Percentiles rank a stretch among this genome's conserved stretches.
phyloP scores from a whole-genome alignment of 1,140 invertebrate species.

The Bacillus rossius region DNA sequence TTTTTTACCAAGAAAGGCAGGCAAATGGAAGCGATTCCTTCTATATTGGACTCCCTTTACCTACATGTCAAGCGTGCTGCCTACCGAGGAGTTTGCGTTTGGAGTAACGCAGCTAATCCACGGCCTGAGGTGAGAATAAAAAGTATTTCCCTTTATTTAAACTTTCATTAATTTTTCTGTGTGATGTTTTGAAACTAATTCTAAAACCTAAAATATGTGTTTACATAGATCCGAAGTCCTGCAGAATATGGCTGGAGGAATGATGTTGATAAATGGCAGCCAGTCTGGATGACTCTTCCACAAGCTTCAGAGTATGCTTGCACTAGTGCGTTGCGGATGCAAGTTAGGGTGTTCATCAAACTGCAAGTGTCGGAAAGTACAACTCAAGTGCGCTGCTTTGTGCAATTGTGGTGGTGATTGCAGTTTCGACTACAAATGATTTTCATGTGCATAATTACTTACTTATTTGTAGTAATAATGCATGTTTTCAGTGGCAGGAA shows the following conservation, averaged over 20 bases:
- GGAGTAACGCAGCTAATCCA: constrained; percentile 1
- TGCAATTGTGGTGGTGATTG: neutral
- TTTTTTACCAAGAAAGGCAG: neutral
- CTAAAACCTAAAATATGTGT: no score
- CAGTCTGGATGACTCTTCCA: neutral
- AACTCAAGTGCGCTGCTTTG: neutral
- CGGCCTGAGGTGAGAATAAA: neutral
- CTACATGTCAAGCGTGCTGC: constrained; percentile 2
- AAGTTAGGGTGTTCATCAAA: no score
- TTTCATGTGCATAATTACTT: no score
- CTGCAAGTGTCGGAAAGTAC: neutral
- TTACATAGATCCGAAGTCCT: neutral
- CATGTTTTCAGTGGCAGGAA: no score
- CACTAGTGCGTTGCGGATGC: no score
- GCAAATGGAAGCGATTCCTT: neutral
- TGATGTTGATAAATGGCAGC: neutral
- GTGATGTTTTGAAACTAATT: no score
- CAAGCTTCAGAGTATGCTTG: neutral
- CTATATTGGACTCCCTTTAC: neutral
- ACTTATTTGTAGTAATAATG: no score
- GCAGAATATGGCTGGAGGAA: constrained; percentile 1
- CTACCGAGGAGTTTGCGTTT: constrained; percentile 3
- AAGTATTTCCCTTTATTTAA: no score
- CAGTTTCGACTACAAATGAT: neutral
- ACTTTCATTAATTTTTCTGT: no score